These are phyloP conservation scores for Octomys mimax DNA, from an alignment of 2,797 vertebrate species.

Conservation along the genomic window DNA sequence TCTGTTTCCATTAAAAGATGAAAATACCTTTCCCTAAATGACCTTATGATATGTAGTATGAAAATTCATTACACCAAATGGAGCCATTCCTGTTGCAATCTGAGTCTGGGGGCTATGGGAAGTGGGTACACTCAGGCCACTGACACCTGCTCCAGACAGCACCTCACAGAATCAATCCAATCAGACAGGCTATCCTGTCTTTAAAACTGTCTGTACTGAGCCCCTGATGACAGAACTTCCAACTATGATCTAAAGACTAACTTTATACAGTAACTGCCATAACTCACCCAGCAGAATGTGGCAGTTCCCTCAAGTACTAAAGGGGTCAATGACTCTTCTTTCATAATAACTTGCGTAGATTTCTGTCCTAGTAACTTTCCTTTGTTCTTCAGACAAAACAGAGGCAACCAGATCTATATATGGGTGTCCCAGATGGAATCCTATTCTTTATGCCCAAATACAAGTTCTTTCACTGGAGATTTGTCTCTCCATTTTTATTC, in stretches of 20 bases:
- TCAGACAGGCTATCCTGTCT: background rate
- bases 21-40: background rate
- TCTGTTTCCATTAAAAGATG: background rate
- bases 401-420: background rate
- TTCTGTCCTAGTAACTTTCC: background rate
- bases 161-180: background rate
- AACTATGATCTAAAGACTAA: background rate
- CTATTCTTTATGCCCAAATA: background rate
- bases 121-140: background rate
- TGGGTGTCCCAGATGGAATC: background rate
- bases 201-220: background rate
- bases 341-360: background rate
- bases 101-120: background rate
- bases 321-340: background rate
- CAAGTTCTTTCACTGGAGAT: background rate
- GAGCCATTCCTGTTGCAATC: background rate
- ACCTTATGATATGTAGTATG: background rate
- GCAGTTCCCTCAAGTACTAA: background rate
- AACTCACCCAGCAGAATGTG: background rate
- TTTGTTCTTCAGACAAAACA: background rate
- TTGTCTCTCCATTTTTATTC: background rate
- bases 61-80: background rate
- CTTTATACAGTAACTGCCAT: background rate
- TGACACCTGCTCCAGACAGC: background rate
- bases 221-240: background rate